These are phyloP conservation scores for Arothron firmamentum DNA, from an alignment of 2,113 vertebrate genomes.

Conservation along the genomic window DNA sequence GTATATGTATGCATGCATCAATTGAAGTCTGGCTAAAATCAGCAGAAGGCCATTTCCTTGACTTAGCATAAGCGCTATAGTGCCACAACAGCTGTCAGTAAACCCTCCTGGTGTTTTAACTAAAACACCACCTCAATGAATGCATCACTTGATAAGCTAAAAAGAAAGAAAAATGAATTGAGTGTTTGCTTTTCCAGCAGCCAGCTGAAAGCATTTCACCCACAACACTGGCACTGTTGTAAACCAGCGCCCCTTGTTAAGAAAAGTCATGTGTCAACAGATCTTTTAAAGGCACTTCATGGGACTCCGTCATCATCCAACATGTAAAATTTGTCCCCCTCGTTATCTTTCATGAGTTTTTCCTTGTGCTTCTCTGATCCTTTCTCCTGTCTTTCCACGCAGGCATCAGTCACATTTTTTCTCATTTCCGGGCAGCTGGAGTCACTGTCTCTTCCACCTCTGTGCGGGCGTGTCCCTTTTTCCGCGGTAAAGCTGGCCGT, in stretches of 20 bases:
- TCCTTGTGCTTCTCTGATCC: constrained; percentile 42
- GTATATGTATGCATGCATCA: constrained; percentile 5
- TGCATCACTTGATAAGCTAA: constrained; percentile 28
- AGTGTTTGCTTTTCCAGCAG: constrained; percentile 58
- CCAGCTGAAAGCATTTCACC: constrained; percentile 63
- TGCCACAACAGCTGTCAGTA: constrained; percentile 38
- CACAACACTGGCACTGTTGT: constrained; percentile 43
- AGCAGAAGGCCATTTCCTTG: constrained; percentile 22
- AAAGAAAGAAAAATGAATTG: constrained; percentile 6
- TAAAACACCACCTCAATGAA: constrained; percentile 32
- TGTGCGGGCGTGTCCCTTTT: constrained; percentile 57
- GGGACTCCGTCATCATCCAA: constrained; percentile 40
- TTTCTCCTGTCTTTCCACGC: constrained; percentile 30
- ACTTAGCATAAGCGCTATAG: constrained; percentile 50
- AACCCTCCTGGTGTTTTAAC: constrained; percentile 45
- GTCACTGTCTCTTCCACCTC: constrained; percentile 81
- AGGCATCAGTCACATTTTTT: constrained; percentile 20
- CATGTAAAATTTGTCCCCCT: constrained; percentile 46
- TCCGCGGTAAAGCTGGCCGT: constrained; percentile 79
- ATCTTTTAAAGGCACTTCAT: constrained; percentile 64
- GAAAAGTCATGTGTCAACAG: constrained; percentile 38
- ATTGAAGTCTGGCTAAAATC: constrained; percentile 6
- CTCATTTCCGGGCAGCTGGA: constrained; percentile 7
- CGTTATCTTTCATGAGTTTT: constrained; percentile 43
- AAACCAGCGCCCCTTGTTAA: constrained; percentile 55